These are phyloP conservation scores for Oryzias celebensis DNA, from an alignment of 2,113 vertebrate genomes.

Conservation along the genomic window DNA sequence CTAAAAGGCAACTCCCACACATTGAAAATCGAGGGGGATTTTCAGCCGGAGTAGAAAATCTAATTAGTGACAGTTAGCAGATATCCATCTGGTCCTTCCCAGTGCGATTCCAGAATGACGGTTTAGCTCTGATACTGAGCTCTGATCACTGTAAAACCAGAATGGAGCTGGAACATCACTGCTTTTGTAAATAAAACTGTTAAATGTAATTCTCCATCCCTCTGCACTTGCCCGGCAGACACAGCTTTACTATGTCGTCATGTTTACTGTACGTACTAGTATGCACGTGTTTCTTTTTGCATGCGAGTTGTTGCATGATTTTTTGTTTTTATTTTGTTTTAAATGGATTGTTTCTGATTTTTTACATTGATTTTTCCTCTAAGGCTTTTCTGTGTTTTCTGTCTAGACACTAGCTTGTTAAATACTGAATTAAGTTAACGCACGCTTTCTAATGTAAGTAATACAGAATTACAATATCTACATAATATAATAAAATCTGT, in stretches of 20 bases:
- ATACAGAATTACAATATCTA: too few species aligned
- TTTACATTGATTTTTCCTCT: not conserved
- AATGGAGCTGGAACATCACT: conserved; percentile 26
- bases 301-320: conserved; percentile 21
- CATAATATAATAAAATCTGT: too few species aligned
- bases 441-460: too few species aligned
- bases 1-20: conserved; percentile 50
- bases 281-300: conserved; percentile 23
- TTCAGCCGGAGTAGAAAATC: conserved; percentile 63
- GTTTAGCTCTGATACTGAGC: conserved; percentile 22
- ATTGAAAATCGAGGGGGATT: conserved; percentile 37
- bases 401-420: too few species aligned
- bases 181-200: conserved; percentile 22
- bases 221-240: conserved; percentile 40
- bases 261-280: conserved; percentile 83
- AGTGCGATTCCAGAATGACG: conserved; percentile 21
- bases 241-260: conserved; percentile 83
- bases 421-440: too few species aligned
- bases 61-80: conserved; percentile 61
- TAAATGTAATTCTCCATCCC: conserved; percentile 17
- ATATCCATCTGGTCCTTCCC: conserved; percentile 48
- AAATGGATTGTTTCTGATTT: conserved; percentile 8
- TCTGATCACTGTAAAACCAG: conserved; percentile 1
- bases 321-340: not conserved
- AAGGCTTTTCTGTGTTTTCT: not conserved